Conservation (phyloP, 2,888 invertebrate species). For the Cataglyphis cursor region DNA sequence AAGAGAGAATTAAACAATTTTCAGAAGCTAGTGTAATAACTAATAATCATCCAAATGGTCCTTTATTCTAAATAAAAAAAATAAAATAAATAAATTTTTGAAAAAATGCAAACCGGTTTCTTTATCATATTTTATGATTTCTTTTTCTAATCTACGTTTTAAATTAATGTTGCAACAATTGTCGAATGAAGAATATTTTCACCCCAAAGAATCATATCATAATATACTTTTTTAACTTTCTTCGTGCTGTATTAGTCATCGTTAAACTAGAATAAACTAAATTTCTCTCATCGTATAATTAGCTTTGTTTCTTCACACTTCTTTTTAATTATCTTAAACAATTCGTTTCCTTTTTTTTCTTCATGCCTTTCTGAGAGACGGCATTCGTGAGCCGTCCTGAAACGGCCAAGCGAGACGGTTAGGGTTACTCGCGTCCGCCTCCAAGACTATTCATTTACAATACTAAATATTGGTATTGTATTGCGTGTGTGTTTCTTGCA, state of each 20-base stretch:
- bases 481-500: conserved; percentile 29
- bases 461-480: conserved; percentile 42
- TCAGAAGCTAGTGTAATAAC: background rate
- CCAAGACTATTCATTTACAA: conserved; percentile 54
- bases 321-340: conserved; percentile 16
- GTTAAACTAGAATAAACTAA: conserved; percentile 2
- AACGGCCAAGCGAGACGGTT: conserved; percentile 53
- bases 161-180: background rate
- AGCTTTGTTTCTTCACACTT: conserved; percentile 5
- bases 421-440: conserved; percentile 51
- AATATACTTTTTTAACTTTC: background rate
- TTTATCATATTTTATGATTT: background rate
- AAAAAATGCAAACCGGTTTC: background rate
- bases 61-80: background rate
- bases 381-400: background rate
- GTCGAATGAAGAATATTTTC: background rate
- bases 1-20: background rate
- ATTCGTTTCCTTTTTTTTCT: conserved; percentile 30
- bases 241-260: background rate
- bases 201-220: background rate
- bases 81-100: no score
- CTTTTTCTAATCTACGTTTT: background rate
- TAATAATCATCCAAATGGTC: background rate
- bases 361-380: conserved; percentile 33
- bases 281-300: conserved; percentile 28